Evolutionary conservation across 2,113 vertebrate species (phyloP).

Genomic region (Balaeniceps rex): DNA sequence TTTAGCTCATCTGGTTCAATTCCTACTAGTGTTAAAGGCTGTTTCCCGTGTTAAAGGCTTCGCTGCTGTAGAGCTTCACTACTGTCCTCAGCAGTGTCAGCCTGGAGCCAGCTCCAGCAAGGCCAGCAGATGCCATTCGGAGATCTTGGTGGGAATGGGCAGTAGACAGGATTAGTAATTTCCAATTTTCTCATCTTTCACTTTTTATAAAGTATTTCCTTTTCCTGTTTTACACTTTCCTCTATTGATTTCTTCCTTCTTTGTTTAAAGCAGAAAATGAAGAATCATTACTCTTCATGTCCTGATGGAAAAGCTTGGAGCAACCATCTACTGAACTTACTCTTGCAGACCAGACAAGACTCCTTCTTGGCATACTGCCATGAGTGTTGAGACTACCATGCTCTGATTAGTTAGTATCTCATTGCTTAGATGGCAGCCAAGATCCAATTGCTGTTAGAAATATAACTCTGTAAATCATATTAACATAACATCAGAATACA

Average conservation of each 20-base stretch:
- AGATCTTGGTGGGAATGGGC: background rate
- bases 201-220: background rate
- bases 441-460: background rate
- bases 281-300: background rate
- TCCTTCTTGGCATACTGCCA: background rate
- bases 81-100: background rate
- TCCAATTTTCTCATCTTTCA: background rate
- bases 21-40: background rate
- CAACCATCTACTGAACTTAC: background rate
- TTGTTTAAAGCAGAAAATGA: background rate
- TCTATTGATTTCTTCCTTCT: background rate
- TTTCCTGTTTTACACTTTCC: background rate
- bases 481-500: background rate
- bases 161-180: background rate
- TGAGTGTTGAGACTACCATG: background rate
- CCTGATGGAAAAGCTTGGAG: background rate
- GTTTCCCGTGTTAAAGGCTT: background rate
- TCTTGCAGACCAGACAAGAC: background rate
- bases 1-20: background rate
- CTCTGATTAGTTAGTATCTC: background rate
- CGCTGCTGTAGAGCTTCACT: background rate
- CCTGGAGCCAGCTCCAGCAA: accelerated
- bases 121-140: background rate
- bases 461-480: background rate
- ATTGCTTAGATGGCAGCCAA: background rate